Percentiles rank a stretch among this genome's conserved stretches.
These are phyloP conservation scores for Acomys russatus DNA, from an alignment of 2,797 vertebrate species.

Conservation along the genomic window DNA sequence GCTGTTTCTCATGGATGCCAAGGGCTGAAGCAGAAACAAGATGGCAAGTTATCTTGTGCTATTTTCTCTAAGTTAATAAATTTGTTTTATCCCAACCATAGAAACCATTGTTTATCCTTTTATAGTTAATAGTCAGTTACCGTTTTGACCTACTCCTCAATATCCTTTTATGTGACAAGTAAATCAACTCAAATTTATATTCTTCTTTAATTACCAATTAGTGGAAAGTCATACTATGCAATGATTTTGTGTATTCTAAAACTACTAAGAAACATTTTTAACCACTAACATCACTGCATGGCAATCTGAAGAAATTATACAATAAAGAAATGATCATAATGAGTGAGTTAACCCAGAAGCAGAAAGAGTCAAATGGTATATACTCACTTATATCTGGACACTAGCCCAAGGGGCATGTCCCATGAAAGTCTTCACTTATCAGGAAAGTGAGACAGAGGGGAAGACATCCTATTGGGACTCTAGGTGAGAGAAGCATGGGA, in stretches of 20 bases:
- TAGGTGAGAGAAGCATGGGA: no score
- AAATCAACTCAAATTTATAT: not conserved
- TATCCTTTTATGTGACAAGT: not conserved
- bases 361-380: no score
- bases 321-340: not conserved
- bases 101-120: conserved; percentile 20
- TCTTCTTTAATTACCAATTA: not conserved
- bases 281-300: not conserved
- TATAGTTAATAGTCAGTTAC: conserved; percentile 15
- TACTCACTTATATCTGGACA: no score
- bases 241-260: not conserved
- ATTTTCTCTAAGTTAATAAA: not conserved
- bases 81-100: not conserved
- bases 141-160: not conserved
- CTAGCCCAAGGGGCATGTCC: no score
- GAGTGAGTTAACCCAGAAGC: no score
- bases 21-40: no score
- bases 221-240: not conserved
- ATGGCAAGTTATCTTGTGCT: not conserved
- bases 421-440: no score
- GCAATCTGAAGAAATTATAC: not conserved
- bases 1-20: no score
- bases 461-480: no score
- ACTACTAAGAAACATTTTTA: not conserved
- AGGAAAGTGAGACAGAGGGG: no score